Evolutionary conservation across 2,797 vertebrate genomes (phyloP).

Genomic region (Setipinna tenuifilis): DNA sequence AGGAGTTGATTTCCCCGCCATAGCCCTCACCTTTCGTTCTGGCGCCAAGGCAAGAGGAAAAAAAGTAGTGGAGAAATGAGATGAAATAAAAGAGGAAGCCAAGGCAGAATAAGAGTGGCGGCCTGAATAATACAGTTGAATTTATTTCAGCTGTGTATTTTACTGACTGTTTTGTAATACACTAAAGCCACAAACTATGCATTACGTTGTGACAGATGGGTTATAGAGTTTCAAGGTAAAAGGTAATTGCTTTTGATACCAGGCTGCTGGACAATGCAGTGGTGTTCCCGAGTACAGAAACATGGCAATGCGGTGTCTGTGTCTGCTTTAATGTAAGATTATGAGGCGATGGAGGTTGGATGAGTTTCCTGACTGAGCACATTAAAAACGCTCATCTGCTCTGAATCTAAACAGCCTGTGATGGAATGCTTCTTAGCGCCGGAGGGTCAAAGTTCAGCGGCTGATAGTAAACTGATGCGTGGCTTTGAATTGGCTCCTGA

Average conservation of each 20-base stretch:
- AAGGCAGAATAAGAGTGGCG: background rate
- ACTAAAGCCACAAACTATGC: background rate
- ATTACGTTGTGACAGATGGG: background rate
- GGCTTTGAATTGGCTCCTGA: constrained; percentile 10
- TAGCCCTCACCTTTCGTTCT: background rate
- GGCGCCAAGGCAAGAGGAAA: background rate
- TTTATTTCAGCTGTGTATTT: no score
- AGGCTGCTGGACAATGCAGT: background rate
- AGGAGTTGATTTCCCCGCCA: background rate
- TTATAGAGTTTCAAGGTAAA: constrained; percentile 9
- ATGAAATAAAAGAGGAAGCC: background rate
- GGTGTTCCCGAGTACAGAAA: background rate
- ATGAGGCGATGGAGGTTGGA: background rate
- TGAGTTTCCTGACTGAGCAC: constrained; percentile 13
- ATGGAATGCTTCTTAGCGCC: constrained; percentile 11
- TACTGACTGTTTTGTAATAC: background rate
- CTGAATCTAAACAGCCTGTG: background rate
- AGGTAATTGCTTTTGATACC: background rate
- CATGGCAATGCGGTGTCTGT: background rate
- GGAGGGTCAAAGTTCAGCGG: constrained; percentile 37
- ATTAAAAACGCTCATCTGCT: background rate
- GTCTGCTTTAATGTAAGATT: background rate
- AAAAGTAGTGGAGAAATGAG: background rate
- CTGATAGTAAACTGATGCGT: constrained; percentile 23
- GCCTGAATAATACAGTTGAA: no score